Base-by-base conservation (phyloP, 37 sponge, comb jelly and placozoan genomes). In the Dysidea cf. avara region DNA sequence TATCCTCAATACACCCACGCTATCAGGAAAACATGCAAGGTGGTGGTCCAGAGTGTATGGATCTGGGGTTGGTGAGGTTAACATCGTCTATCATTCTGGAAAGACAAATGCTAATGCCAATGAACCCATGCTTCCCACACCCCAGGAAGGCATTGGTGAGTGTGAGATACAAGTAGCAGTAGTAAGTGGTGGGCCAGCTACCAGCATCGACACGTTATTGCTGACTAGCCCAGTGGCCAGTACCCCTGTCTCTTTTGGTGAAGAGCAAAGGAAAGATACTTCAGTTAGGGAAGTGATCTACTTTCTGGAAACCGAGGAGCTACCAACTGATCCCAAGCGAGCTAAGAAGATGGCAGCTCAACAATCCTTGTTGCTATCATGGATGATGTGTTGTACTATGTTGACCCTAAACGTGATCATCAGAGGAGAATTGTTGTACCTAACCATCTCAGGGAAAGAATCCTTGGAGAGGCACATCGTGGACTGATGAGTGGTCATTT, bases 41-140 rank as follows among this genome's bases (percentile, higher is more conserved):
- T 83, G 84, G 84, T 81, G 74, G 82, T 66, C 14, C 34, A 81
- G 65, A n/a, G 69, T 81, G 36, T 73, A 49, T 56, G 61, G 75
- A 49, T 64, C 43, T 72, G 82, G 82, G 20, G 50, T 81, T 18
- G 47, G n/a, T 3, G 34, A n/a, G 30, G 39, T 81, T 14, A 14
- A 74, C 55, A 74, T 81, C 49, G 35, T 64, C 30, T 72, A 81
- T 28, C 82, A 67, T 1, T 9, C 82, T 16, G 76, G 64, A 17
- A 61, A 52, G 29, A 65, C 48, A 51, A 75, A 75, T 31, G 43
- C 33, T 25, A 69, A 56, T 80, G 81, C 81, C 2, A 54, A 80
- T 61, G 72, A 64, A 1, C 73, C 81, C 32, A 1, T 22, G 13
- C 18, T 11, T 30, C 69, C 69, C 12, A n/a, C 69, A 50, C 69